phyloP scores from a whole-genome alignment of 2,113 vertebrate species.

The Galeopterus variegatus region DNA sequence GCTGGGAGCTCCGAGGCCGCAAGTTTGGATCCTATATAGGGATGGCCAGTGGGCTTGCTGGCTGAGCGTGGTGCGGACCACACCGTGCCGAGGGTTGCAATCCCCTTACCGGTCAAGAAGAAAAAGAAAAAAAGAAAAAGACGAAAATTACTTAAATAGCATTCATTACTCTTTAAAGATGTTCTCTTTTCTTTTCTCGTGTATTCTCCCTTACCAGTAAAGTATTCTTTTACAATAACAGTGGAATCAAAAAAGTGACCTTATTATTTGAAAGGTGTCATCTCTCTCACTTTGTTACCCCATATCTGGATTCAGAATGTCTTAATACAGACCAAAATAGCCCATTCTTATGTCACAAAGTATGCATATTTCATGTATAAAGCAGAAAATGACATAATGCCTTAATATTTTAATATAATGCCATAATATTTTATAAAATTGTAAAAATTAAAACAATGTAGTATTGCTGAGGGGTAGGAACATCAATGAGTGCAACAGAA shows the following conservation, averaged over 20 bases:
- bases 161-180: not conserved
- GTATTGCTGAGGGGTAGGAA: not conserved
- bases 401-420: not conserved
- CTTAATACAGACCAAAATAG: not conserved
- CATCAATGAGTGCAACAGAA: not conserved
- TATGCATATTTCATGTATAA: not conserved
- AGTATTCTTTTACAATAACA: not conserved
- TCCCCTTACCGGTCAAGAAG: too few relatives aligned
- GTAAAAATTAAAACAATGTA: not conserved
- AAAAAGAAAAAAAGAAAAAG: too few relatives aligned
- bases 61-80: too few relatives aligned
- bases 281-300: not conserved
- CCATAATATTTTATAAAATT: not conserved
- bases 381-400: not conserved
- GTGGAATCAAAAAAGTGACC: not conserved
- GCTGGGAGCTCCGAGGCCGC: too few relatives aligned
- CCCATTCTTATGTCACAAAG: not conserved
- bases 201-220: not conserved
- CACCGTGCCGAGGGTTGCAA: too few relatives aligned
- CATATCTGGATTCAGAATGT: not conserved
- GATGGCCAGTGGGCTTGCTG: too few relatives aligned
- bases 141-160: constrained; percentile 1
- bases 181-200: not conserved
- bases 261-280: not conserved
- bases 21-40: too few relatives aligned